Evolutionary conservation across 2,888 invertebrate genomes (phyloP).

Genomic region (Kuschelorhynchus macadamiae): DNA sequence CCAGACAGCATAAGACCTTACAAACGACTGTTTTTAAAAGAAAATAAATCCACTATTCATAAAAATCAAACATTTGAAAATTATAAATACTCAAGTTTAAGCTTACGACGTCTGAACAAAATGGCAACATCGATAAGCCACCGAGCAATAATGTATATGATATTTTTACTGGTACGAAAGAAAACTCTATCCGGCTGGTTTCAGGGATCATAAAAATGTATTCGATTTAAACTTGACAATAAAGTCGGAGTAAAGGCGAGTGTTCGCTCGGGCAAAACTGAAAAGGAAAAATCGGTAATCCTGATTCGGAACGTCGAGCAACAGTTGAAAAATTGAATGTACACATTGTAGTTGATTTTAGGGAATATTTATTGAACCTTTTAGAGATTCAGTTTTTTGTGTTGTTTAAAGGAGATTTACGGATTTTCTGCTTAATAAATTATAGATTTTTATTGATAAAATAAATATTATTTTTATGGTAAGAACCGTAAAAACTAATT

Average conservation of each 20-base stretch:
- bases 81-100: not conserved
- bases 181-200: conserved; percentile 32
- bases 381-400: too few relatives aligned
- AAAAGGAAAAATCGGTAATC: conserved; percentile 23
- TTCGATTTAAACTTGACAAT: conserved; percentile 41
- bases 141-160: conserved; percentile 35
- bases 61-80: not conserved
- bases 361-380: conserved; percentile 1
- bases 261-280: conserved; percentile 9
- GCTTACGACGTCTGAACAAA: conserved; percentile 26
- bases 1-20: too few relatives aligned
- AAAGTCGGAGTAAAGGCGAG: conserved; percentile 19
- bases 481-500: too few relatives aligned
- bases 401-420: too few relatives aligned
- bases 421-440: too few relatives aligned
- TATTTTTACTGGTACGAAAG: conserved; percentile 31
- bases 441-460: too few relatives aligned
- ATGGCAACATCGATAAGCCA: conserved; percentile 35
- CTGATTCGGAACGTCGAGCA: conserved; percentile 18
- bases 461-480: too few relatives aligned
- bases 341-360: conserved; percentile 11
- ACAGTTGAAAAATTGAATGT: conserved; percentile 39
- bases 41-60: not conserved
- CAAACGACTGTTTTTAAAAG: too few relatives aligned
- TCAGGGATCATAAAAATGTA: conserved; percentile 40